Base-by-base conservation (phyloP, 2,888 invertebrate species). In the Diarsia mendica region DNA sequence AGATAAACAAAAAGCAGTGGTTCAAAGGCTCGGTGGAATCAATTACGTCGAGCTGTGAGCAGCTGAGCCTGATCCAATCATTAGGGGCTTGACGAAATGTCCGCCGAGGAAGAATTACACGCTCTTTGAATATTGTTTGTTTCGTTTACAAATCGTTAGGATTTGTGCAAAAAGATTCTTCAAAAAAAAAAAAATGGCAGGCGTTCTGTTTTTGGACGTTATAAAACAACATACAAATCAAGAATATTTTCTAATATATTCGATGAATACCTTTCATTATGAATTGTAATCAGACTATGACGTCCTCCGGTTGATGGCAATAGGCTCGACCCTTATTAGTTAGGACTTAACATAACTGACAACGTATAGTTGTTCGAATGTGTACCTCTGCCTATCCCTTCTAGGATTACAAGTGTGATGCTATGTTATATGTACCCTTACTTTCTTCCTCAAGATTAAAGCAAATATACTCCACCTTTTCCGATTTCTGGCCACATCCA, bases 61-160 rank as follows among this genome's bases (percentile, higher is more conserved):
- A 87, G 88, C 87, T 88, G 87, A 82, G 72, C 61, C 77, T 82
- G 88, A 79, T 61, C 33, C 70, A 71, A 74, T 79, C 85, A 84
- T 85, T 58, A 72, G 84, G 78, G 85, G 77, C 76, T 79, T 75
- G 77, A 82, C 65, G 80, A 60, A 80, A 81, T 66, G 60, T 33
- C 66, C 20, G 71, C 49, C 72, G 46, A 77, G 72, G 79, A 77
- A 86, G 68, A 68, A 66, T 68, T 55, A 58, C 20, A 20, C 15
- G 63, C 66, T 83, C 58, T 80, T 72, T 72, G 55, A 83, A 80
- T 80, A 80, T 83, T 69, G 51, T 60, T 60, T 60, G 13, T 72
- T 74, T 55, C 49, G 51, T 70, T 61, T 63, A 72, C n/a, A 63
- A 44, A 78, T 71, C 39, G 46, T 60, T 44, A 65, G 46, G 49